Evolutionary conservation across 2,888 invertebrate species (phyloP), one percentile per base, ranked within the genome.

Genomic region (Tenthredo scrophulariae): DNA sequence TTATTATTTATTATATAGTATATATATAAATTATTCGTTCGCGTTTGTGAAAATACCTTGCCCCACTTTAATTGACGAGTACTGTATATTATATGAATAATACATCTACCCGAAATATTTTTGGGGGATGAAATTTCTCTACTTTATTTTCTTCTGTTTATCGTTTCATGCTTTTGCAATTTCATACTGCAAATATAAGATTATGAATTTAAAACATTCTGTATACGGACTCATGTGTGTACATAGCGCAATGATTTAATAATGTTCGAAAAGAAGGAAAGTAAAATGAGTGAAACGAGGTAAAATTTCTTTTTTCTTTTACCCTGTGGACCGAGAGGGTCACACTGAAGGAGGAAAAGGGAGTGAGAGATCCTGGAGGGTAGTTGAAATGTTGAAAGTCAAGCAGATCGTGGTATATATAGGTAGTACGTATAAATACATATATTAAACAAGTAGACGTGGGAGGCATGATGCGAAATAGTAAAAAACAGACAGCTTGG

Each of bases 401-500:
- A 62, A 62, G 26, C 62, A 62, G 62, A 62, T 62, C 62, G 26
- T 22, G 13, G 13, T 10, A 22, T 62, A 26, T 62, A n/a, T 58
- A 22, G 18, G 13, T 54, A n/a, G 13, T 43, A 2, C 0, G n/a
- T 62, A 62, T 26, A 62, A 26, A 26, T n/a, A 29, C 33, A 33
- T 70, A 33, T 18, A 18, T 37, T 22, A 62, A 62, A 62, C 62
- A 62, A 70, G 37, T 37, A 70, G 70, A 29, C 4, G 29, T 18
- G 18, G n/a, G 33, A 7, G 37, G n/a, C 18, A 15, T 37, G 70
- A 70, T n/a, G 70, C 33, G 26, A 37, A 70, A 40, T 70, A 40
- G 67, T 26, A 29, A 18, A 40, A 18, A 70, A 37, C 70, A 70
- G 70, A 70, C 70, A 70, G 70, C 70, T n/a, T n/a, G 37, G 70